Evolutionary conservation across 1,140 invertebrate species (phyloP).

Genomic region (Euglossa dilemma): DNA sequence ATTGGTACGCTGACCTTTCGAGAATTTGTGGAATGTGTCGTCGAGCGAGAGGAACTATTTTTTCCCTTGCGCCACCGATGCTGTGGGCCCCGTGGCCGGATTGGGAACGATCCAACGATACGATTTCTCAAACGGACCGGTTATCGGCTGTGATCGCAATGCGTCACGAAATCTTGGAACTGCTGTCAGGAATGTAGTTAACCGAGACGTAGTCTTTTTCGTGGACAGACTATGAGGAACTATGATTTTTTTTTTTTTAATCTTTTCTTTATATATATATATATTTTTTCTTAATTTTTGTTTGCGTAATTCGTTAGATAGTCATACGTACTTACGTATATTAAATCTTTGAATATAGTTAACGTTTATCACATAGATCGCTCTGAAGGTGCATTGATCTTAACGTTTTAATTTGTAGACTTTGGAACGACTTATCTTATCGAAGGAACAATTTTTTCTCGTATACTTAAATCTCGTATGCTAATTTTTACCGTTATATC

Average conservation of each 20-base stretch:
- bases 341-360: background rate
- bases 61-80: background rate
- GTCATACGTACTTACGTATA: background rate
- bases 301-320: background rate
- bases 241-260: background rate
- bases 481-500: background rate
- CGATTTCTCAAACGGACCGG: background rate
- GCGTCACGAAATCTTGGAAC: background rate
- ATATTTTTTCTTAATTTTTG: background rate
- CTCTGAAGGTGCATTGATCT: background rate
- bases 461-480: background rate
- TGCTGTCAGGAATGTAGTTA: background rate
- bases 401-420: background rate
- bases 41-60: slow-evolving; percentile 9
- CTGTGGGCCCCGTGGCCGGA: background rate
- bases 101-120: background rate
- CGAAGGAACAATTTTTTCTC: background rate
- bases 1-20: slow-evolving; percentile 25
- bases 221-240: background rate
- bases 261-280: background rate
- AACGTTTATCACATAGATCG: background rate
- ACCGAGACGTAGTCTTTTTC: background rate
- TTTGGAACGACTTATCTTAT: background rate
- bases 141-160: background rate
- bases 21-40: slow-evolving; percentile 11